Evolutionary conservation across 2,113 vertebrate genomes (phyloP), one percentile per base, ranked within the genome.

Genomic region (Cynocephalus volans): DNA sequence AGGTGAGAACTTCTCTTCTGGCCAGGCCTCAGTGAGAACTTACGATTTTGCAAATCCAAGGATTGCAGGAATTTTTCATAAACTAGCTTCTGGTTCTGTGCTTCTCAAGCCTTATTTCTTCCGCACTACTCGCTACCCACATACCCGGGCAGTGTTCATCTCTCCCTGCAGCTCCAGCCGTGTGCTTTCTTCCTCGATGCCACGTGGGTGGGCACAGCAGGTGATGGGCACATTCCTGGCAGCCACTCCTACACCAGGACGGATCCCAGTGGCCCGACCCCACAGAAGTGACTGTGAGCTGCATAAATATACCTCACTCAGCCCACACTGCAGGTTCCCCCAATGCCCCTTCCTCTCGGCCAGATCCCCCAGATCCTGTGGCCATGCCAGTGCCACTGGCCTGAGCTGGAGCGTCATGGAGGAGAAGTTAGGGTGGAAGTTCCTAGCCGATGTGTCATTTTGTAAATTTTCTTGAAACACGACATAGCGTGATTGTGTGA

Each of bases 391-490:
- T 4, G 0, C 24, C 54, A 36, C 23, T n/a, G 36, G 23, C 64
- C 64, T 26, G 31, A 26, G 41, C 52, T 28, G 31, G 52, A 58
- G 21, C 15, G 56, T 3, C 54, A 48, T 21, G 28, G 28, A 88
- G 21, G 70, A 33, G 50, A 18, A 13, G 48, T n/a, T 33, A 5
- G 28, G 7, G 41, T 48, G 52, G 70, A 24, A 17, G 8, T 9
- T 52, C 33, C 17, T 19, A 5, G 36, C 1, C 5, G 60, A 19
- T 13, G 14, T 6, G 8, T 19, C 8, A 26, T 79, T 31, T 65
- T 10, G 8, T n/a, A n/a, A 33, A 1, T 33, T 23, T 41, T 24
- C 41, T n/a, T 3, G 0, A 12, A 45, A 60, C 41, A 7, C 18
- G 60, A n/a, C 72, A 69, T 69, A 15, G 18, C 14, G 14, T 17